Conservation (phyloP, 2,113 vertebrate species). For the Elephas maximus region DNA sequence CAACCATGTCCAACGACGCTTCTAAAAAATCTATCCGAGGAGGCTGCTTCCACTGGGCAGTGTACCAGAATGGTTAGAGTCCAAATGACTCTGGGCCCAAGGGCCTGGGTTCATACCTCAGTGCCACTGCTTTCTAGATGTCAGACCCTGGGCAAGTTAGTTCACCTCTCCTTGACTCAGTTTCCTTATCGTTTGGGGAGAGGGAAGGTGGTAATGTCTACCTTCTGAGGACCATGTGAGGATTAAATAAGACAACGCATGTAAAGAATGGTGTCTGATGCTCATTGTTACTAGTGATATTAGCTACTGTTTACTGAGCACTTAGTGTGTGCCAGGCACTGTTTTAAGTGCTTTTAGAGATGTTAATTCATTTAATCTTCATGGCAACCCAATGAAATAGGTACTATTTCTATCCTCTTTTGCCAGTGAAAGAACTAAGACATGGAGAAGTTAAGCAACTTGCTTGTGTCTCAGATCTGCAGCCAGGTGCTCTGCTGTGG, state of each 20-base stretch:
- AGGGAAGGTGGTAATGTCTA: background rate
- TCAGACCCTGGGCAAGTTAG: background rate
- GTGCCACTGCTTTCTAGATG: background rate
- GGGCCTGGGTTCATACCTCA: background rate
- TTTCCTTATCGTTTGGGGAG: background rate
- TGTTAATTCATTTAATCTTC: conserved; percentile 66
- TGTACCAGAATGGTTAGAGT: background rate
- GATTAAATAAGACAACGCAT: background rate
- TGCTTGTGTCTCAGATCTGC: background rate
- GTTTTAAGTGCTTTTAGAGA: conserved; percentile 51
- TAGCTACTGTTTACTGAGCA: conserved; percentile 55
- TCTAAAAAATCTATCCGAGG: background rate
- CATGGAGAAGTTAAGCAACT: background rate
- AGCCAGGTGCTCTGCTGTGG: background rate
- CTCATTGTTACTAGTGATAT: background rate
- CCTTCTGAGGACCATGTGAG: background rate
- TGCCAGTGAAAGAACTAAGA: background rate
- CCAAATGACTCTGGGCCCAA: background rate
- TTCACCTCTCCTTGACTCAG: background rate
- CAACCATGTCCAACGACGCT: background rate
- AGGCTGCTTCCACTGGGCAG: background rate
- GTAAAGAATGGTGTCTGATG: background rate
- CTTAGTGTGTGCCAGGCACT: conserved; percentile 23
- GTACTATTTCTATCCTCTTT: background rate
- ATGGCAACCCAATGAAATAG: background rate